Percentiles rank a stretch among this genome's conserved stretches.
phyloP scores from a whole-genome alignment of 2,113 vertebrate species.

The Plectropomus leopardus region DNA sequence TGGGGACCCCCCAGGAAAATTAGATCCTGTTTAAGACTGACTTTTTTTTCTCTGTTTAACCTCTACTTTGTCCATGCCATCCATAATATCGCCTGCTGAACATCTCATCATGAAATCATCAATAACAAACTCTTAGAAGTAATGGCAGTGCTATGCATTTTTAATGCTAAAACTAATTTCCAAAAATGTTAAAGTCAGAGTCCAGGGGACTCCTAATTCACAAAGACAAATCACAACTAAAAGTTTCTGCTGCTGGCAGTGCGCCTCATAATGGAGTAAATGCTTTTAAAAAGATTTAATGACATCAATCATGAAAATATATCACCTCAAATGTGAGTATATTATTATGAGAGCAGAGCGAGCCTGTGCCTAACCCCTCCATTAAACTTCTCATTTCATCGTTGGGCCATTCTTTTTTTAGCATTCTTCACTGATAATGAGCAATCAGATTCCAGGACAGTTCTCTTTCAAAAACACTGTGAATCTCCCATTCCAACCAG shows the following conservation, averaged over 20 bases:
- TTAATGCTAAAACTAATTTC: background rate
- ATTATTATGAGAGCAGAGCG: background rate
- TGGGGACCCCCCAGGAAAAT: background rate
- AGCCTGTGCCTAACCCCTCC: background rate
- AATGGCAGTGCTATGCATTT: background rate
- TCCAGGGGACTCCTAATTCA: background rate
- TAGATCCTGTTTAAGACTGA: background rate
- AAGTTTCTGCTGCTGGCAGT: background rate
- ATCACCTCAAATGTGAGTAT: conserved; percentile 1
- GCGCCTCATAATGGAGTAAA: background rate
- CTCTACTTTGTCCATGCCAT: background rate
- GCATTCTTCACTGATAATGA: background rate
- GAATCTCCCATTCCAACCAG: background rate
- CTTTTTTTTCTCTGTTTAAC: background rate
- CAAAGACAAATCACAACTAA: conserved; percentile 1
- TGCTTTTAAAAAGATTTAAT: conserved; percentile 10
- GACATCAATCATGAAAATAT: conserved; percentile 5
- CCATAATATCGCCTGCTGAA: background rate
- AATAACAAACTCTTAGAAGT: background rate
- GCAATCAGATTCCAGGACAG: background rate
- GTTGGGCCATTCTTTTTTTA: background rate
- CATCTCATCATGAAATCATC: background rate
- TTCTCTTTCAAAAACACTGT: background rate
- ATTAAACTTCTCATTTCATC: background rate
- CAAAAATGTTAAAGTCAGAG: conserved; percentile 5